phyloP scores from a whole-genome alignment of 2,888 invertebrate species.

The Heliconius aoede region DNA sequence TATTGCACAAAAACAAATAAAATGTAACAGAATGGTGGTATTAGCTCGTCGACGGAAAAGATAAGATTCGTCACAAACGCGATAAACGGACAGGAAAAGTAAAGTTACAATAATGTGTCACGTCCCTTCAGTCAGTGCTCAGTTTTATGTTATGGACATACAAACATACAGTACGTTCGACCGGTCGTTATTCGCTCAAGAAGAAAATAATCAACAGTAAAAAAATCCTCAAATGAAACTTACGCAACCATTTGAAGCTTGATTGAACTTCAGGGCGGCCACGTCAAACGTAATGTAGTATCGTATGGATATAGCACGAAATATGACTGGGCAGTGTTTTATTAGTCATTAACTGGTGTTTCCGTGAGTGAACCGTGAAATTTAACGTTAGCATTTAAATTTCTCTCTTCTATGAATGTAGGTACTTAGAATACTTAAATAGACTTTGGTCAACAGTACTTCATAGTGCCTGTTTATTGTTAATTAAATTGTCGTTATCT shows the following conservation, averaged over 20 bases:
- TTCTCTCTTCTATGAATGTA: neutral
- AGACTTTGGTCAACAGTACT: neutral
- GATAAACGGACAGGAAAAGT: slow-evolving; percentile 42
- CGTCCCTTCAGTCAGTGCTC: slow-evolving; percentile 44
- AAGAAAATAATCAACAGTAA: too few relatives aligned
- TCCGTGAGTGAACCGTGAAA: slow-evolving; percentile 19
- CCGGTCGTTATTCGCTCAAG: too few relatives aligned
- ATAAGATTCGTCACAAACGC: slow-evolving; percentile 46
- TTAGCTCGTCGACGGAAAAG: slow-evolving; percentile 38
- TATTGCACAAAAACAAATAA: slow-evolving; percentile 17
- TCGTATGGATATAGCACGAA: too few relatives aligned
- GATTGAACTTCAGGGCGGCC: too few relatives aligned
- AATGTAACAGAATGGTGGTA: slow-evolving; percentile 23
- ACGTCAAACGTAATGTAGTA: too few relatives aligned
- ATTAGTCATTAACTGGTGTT: slow-evolving; percentile 23
- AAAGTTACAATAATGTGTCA: slow-evolving; percentile 45
- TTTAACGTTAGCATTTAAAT: neutral
- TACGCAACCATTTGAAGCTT: too few relatives aligned
- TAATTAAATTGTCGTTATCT: too few relatives aligned
- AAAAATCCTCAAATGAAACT: too few relatives aligned
- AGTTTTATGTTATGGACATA: neutral
- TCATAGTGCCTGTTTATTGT: too few relatives aligned
- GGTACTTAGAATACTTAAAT: neutral
- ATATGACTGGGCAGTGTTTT: slow-evolving; percentile 12
- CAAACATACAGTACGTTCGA: neutral